phyloP scores from a whole-genome alignment of 2,888 invertebrate species.

The Gonocerus acuteangulatus region DNA sequence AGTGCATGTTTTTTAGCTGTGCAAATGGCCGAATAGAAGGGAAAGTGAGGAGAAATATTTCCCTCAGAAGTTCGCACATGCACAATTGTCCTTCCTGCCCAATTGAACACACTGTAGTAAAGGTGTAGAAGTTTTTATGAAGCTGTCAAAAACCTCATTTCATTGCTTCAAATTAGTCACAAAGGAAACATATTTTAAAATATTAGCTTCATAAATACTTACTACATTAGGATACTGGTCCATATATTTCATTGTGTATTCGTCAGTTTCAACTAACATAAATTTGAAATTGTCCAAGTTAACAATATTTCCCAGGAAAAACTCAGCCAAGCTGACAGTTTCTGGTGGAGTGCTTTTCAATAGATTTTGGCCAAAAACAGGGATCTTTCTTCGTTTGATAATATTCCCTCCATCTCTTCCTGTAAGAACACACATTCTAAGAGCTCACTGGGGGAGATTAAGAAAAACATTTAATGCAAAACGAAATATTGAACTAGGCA shows the following conservation, averaged over 20 bases:
- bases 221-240: slow-evolving; percentile 46
- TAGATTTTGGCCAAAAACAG: slow-evolving; percentile 61
- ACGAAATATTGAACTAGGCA: too few species aligned
- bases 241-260: slow-evolving; percentile 80
- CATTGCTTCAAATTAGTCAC: too few species aligned
- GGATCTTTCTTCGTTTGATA: slow-evolving; percentile 51
- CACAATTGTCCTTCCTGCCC: too few species aligned
- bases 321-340: slow-evolving; percentile 68
- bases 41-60: too few species aligned
- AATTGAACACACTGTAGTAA: too few species aligned
- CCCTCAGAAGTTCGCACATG: too few species aligned
- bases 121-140: too few species aligned
- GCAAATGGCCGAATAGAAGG: too few species aligned
- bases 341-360: slow-evolving; percentile 64
- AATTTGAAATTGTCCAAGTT: slow-evolving; percentile 72
- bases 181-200: too few species aligned
- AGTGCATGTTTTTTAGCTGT: too few species aligned
- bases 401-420: slow-evolving; percentile 45
- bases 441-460: background rate
- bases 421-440: background rate
- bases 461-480: background rate
- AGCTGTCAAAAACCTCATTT: too few species aligned
- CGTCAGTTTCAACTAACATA: slow-evolving; percentile 70
- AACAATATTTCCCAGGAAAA: slow-evolving; percentile 75
- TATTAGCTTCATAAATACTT: too few species aligned